Percentiles rank a stretch among this genome's conserved stretches.
phyloP scores from a whole-genome alignment of 2,888 invertebrate species.

The Subacronicta megacephala region DNA sequence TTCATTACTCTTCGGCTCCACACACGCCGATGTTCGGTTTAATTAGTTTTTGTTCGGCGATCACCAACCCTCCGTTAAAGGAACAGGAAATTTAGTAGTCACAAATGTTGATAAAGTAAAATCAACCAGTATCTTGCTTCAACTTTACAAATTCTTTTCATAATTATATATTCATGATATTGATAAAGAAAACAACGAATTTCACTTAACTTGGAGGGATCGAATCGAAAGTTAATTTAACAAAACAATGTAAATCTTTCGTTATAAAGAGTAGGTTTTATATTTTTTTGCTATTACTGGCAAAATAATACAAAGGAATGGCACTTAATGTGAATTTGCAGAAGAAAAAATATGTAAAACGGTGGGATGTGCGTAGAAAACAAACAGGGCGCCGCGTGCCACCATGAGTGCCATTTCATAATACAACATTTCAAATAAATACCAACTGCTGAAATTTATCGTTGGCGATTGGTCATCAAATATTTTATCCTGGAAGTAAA shows the following conservation, averaged over 20 bases:
- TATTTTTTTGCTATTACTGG: conserved; percentile 8
- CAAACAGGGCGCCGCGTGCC: conserved; percentile 53
- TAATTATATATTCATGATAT: conserved; percentile 26
- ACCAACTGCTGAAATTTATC: conserved; percentile 47
- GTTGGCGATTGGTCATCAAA: conserved; percentile 55
- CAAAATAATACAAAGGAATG: conserved; percentile 18
- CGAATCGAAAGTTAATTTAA: conserved; percentile 14
- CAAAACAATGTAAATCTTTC: conserved; percentile 3
- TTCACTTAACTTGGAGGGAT: conserved; percentile 8
- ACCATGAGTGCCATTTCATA: conserved; percentile 55
- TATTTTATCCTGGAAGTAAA: conserved; percentile 30
- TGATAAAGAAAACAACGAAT: conserved; percentile 23
- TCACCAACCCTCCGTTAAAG: conserved; percentile 68
- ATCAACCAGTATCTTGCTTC: conserved; percentile 45
- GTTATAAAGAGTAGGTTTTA: conserved; percentile 10
- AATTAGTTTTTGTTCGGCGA: conserved; percentile 83
- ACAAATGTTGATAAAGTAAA: conserved; percentile 37
- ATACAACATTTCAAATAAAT: conserved; percentile 59
- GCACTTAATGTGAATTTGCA: conserved; percentile 21
- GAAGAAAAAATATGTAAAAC: conserved; percentile 42
- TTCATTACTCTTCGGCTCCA: conserved; percentile 78
- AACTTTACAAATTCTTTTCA: conserved; percentile 32
- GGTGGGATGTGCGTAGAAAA: conserved; percentile 53
- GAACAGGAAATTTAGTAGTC: conserved; percentile 61
- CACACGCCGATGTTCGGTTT: conserved; percentile 82